Evolutionary conservation across 1,140 invertebrate species (phyloP).

Genomic region (Caenorhabditis remanei): DNA sequence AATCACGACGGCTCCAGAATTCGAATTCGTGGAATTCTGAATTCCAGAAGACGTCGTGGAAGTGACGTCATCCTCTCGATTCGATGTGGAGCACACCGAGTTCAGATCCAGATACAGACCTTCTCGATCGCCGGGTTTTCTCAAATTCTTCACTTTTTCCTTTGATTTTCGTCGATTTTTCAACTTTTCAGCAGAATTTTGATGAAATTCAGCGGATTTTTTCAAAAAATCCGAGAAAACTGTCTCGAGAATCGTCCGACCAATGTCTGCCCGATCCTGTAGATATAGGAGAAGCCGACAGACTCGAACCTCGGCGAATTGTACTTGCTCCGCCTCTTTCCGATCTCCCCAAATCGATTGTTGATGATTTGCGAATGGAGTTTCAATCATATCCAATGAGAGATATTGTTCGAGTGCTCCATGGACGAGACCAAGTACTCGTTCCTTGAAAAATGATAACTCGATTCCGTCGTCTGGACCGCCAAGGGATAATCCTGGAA

Average conservation of each 20-base stretch:
- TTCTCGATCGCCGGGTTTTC: conserved; percentile 37
- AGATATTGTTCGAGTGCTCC: conserved; percentile 80
- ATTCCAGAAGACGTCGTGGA: background rate
- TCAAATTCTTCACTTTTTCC: background rate
- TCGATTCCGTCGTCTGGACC: conserved; percentile 75
- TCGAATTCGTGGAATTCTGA: background rate
- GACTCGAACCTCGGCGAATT: conserved; percentile 79
- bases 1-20: no score
- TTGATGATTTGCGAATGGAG: conserved; percentile 61
- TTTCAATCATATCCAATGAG: conserved; percentile 74
- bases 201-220: conserved; percentile 56
- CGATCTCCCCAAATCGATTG: conserved; percentile 3
- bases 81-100: background rate
- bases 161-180: background rate
- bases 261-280: conserved; percentile 87
- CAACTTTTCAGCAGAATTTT: background rate
- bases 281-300: conserved; percentile 89
- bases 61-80: background rate
- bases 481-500: conserved; percentile 65
- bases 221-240: conserved; percentile 56
- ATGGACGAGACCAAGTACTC: conserved; percentile 82
- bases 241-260: conserved; percentile 49
- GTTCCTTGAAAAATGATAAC: conserved; percentile 83
- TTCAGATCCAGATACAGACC: conserved; percentile 12
- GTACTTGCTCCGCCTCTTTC: conserved; percentile 65